phyloP scores from a whole-genome alignment of 64 coral and sea anemone species.

The Hydrozoanthus tunicans region DNA sequence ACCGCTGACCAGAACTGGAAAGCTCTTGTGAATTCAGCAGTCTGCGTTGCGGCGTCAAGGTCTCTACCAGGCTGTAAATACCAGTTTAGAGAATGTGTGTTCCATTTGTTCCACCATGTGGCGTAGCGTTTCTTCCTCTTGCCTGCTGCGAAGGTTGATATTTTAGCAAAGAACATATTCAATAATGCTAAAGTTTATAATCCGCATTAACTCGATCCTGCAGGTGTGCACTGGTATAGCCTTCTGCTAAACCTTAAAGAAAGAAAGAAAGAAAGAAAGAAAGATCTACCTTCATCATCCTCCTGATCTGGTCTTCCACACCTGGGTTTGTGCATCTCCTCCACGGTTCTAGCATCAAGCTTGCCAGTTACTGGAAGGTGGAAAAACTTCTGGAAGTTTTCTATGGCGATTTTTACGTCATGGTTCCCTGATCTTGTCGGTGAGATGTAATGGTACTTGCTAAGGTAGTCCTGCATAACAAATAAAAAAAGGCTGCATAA shows the following conservation, averaged over 20 bases:
- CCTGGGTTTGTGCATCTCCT: conserved; percentile 82
- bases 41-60: conserved; percentile 20
- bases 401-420: conserved; percentile 63
- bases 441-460: conserved; percentile 75
- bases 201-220: too few species aligned
- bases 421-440: conserved; percentile 67
- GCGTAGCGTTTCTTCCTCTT: neutral
- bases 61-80: conserved; percentile 48
- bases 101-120: conserved; percentile 18
- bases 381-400: conserved; percentile 71
- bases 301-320: conserved; percentile 77
- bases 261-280: too few species aligned
- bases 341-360: neutral
- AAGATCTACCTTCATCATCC: conserved; percentile 22
- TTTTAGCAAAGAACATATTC: too few species aligned
- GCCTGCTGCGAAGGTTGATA: too few species aligned
- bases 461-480: conserved; percentile 62
- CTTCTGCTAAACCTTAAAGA: too few species aligned
- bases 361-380: conserved; percentile 36
- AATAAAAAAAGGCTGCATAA: too few species aligned
- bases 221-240: too few species aligned
- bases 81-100: neutral
- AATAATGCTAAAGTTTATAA: too few species aligned
- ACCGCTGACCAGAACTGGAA: conserved; percentile 73
- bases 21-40: conserved; percentile 63